phyloP scores from a whole-genome alignment of 2,888 invertebrate genomes.

The Sminthurinus aureus region DNA sequence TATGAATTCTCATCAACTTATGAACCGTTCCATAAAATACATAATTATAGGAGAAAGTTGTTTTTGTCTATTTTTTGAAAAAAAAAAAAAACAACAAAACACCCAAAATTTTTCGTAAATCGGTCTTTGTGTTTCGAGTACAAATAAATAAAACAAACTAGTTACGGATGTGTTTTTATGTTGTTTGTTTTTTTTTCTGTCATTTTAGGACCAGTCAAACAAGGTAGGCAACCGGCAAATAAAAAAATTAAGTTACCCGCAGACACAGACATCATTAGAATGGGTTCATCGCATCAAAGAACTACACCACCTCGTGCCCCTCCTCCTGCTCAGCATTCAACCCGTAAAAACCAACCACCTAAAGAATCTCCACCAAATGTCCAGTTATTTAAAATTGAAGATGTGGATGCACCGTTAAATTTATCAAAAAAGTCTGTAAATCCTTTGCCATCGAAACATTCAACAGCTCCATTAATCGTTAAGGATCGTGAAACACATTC shows the following conservation, averaged over 20 bases:
- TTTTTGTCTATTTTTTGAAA: no score
- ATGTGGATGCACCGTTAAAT: conserved; percentile 36
- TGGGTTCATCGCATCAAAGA: conserved; percentile 31
- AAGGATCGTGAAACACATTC: conserved; percentile 31
- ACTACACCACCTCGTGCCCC: conserved; percentile 8
- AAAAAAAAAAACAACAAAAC: no score
- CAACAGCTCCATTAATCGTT: conserved; percentile 9
- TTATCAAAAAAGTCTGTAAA: conserved; percentile 37
- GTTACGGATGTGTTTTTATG: neutral
- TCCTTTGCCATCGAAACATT: conserved; percentile 10
- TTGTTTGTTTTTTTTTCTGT: neutral
- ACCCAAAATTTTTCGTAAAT: no score
- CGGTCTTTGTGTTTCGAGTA: no score
- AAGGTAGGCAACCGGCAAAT: conserved; percentile 34
- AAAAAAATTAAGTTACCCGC: conserved; percentile 47
- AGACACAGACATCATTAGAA: conserved; percentile 45
- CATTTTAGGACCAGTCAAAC: conserved; percentile 34
- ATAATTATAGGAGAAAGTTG: no score
- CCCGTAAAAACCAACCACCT: conserved; percentile 32
- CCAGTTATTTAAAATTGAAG: conserved; percentile 41
- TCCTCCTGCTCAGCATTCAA: conserved; percentile 8
- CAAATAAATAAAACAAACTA: no score
- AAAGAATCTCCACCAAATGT: conserved; percentile 45
- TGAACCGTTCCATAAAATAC: no score
- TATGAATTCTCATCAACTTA: no score